Evolutionary conservation across 2,888 invertebrate genomes (phyloP), one percentile per base, ranked within the genome.

Genomic region (Orthonevra nobilis): DNA sequence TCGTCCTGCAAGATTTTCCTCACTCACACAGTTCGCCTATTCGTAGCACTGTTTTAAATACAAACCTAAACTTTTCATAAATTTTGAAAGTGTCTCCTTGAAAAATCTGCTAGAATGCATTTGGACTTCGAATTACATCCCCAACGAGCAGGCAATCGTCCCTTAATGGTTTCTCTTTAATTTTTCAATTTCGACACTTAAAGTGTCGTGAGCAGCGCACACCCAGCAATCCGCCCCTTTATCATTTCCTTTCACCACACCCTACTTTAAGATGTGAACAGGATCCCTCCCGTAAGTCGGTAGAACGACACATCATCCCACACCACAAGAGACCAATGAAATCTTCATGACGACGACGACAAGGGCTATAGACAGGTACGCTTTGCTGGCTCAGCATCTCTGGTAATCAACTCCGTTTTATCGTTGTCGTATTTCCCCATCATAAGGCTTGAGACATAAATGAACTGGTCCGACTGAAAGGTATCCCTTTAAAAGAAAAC

Each of bases 341-440:
- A 34, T 23, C 23, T 42, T 36, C 20, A n/a, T 12, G 46, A 28
- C 17, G 14, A 6, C 12, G 52, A n/a, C 17, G 46, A 28, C 17
- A 19, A 6, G 19, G 52, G 26, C 69, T 40, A 60, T 69, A 52
- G 44, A 70, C 42, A 69, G 48, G 32, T 52, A 68, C 7, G 3
- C 23, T 10, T 40, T 56, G 34, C 48, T 28, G 61, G 46, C 17
- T 52, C 38, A 5, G 3, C 26, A 6, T 28, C 15, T 14, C 38
- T 34, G 34, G 34, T 70, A 75, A 75, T 63, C 50, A 75, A 56
- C 50, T 63, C 42, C 40, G 36, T 63, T 70, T 58, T 50, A 52
- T 64, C 44, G 64, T 52, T 30, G 14, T 70, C 48, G 36, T 69
- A 63, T 50, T 63, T 70, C 48, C 19, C 36, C 72, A 58, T 72